A percentile compares a stretch with the other conserved stretches of the same genome.
Evolutionary conservation across 2,888 invertebrate genomes (phyloP).

Genomic region (Drosophila picticornis): DNA sequence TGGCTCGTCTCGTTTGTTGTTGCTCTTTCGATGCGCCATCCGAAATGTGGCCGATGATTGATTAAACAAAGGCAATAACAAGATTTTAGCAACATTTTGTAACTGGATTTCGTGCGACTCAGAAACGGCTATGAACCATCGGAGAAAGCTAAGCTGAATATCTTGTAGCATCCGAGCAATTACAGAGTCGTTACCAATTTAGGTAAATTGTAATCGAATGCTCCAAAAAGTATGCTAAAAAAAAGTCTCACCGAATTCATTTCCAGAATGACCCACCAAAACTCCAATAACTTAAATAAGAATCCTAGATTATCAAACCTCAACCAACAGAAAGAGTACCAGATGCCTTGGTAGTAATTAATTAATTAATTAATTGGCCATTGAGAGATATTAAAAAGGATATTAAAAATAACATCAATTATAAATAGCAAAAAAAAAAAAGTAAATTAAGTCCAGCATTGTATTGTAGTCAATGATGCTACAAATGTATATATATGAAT

Average conservation of each 20-base stretch:
- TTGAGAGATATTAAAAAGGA: not conserved
- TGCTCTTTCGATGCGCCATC: conserved; percentile 25
- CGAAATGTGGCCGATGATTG: not conserved
- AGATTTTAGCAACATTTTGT: not conserved
- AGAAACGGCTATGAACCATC: not conserved
- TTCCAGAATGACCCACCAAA: not conserved
- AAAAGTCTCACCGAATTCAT: conserved; percentile 1
- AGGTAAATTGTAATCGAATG: not conserved
- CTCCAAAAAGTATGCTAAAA: conserved; percentile 52
- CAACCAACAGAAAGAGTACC: not conserved
- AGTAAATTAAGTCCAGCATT: not conserved
- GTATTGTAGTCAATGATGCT: not conserved
- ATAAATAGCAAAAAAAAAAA: not conserved
- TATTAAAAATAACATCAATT: not conserved
- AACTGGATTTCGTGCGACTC: not conserved
- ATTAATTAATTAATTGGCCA: no score
- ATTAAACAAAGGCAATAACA: not conserved
- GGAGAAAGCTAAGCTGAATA: not conserved
- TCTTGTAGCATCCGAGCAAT: not conserved
- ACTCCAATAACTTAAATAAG: not conserved
- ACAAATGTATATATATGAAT: not conserved
- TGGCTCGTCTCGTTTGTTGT: conserved; percentile 11
- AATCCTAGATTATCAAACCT: not conserved
- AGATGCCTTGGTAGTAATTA: not conserved
- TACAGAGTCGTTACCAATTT: not conserved